Evolutionary conservation across 2,113 vertebrate genomes (phyloP).

Genomic region (Paedocypris sp.): DNA sequence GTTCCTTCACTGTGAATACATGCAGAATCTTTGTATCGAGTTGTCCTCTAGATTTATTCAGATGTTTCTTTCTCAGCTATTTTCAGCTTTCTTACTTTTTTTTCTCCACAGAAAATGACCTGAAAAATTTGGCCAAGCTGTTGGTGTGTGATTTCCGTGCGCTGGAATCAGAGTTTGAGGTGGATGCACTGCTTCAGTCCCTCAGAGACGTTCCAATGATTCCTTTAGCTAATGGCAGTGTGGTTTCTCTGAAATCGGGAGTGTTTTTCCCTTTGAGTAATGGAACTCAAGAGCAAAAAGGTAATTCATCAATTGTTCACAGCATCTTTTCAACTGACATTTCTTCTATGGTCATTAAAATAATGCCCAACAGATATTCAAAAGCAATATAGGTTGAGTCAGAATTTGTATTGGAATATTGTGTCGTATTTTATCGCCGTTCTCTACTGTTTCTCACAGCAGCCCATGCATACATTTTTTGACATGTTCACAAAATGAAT

Average conservation of each 20-base stretch:
- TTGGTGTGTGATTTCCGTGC: constrained; percentile 67
- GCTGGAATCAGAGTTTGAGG: constrained; percentile 59
- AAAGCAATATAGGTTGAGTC: no score
- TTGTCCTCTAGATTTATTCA: no score
- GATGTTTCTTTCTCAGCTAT: no score
- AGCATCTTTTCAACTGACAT: not conserved
- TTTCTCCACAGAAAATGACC: constrained; percentile 38
- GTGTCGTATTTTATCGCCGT: not conserved
- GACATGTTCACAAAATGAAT: not conserved
- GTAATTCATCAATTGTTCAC: constrained; percentile 35
- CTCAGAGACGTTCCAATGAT: constrained; percentile 61
- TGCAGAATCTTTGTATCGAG: not conserved
- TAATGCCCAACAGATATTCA: no score
- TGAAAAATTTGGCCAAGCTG: constrained; percentile 55
- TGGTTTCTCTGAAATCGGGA: constrained; percentile 49
- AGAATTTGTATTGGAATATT: no score
- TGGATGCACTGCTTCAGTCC: constrained; percentile 46
- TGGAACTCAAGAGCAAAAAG: constrained; percentile 34
- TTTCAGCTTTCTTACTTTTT: no score
- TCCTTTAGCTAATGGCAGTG: constrained; percentile 60
- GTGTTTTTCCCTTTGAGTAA: constrained; percentile 64
- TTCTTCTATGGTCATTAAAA: not conserved
- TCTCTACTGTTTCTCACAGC: not conserved
- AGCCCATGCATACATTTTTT: constrained; percentile 25
- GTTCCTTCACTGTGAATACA: not conserved